These are phyloP conservation scores for Ahaetulla prasina DNA, from an alignment of 2,113 vertebrate species.

Conservation along the genomic window DNA sequence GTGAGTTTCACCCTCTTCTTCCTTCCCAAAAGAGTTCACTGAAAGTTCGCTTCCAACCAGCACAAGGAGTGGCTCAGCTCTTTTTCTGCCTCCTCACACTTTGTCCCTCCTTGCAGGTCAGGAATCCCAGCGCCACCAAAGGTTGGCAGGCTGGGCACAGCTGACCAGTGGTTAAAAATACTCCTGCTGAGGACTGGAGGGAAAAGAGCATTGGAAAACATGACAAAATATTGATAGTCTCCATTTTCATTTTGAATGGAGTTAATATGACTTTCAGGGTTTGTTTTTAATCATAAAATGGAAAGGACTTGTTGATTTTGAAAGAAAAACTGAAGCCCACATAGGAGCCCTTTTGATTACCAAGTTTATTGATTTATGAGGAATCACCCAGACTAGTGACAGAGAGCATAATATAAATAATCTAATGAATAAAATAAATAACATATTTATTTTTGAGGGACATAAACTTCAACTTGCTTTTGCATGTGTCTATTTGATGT, in stretches of 20 bases:
- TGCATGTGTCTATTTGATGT: background rate
- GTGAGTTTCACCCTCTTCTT: conserved; percentile 55
- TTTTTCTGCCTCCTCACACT: conserved; percentile 86
- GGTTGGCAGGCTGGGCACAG: conserved; percentile 50
- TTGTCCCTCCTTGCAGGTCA: conserved; percentile 80
- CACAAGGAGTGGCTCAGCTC: conserved; percentile 84
- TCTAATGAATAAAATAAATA: background rate
- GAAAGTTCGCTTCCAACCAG: conserved; percentile 91
- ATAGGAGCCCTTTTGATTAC: background rate
- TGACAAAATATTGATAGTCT: background rate
- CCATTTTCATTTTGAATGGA: background rate
- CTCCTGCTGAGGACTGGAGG: conserved; percentile 22
- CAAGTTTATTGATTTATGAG: background rate
- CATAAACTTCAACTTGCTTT: background rate
- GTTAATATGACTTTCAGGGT: background rate
- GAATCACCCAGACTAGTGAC: background rate
- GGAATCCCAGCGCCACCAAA: conserved; percentile 73
- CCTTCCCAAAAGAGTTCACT: conserved; percentile 81
- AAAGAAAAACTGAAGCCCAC: background rate
- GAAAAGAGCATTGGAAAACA: background rate
- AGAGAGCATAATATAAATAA: background rate
- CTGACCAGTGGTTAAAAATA: conserved; percentile 35
- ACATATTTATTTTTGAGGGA: background rate
- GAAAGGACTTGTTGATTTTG: background rate
- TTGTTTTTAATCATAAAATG: background rate